These are phyloP conservation scores for Paracentrotus lividus DNA, from an alignment of 53 echinoderm and acorn worm species.

Conservation along the genomic window DNA sequence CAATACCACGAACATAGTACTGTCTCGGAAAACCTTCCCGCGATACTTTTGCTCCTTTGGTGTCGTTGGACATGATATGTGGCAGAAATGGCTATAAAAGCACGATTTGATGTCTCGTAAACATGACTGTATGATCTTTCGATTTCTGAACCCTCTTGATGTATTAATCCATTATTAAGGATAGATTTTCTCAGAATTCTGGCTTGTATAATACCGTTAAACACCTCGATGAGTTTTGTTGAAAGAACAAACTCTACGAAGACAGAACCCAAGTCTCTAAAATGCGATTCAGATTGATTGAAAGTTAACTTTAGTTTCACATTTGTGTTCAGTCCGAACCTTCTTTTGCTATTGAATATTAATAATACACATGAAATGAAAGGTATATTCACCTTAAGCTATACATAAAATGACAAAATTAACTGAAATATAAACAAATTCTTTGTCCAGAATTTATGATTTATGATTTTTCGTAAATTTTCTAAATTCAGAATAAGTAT, in stretches of 20 bases:
- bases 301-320: too few relatives aligned
- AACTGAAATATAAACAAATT: too few relatives aligned
- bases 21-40: not conserved
- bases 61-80: not conserved
- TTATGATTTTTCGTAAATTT: too few relatives aligned
- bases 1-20: not conserved
- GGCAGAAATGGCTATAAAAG: not conserved
- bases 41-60: not conserved
- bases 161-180: not conserved
- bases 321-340: too few relatives aligned
- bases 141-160: not conserved
- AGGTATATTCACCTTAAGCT: too few relatives aligned
- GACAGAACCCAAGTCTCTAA: not conserved
- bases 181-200: not conserved
- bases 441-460: too few relatives aligned
- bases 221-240: not conserved
- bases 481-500: too few relatives aligned
- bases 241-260: not conserved
- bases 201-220: not conserved
- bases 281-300: not conserved
- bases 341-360: too few relatives aligned
- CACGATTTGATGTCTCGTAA: not conserved
- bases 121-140: too few relatives aligned
- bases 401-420: too few relatives aligned
- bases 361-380: too few relatives aligned